Percentiles rank a stretch among this genome's conserved stretches.
Conservation (phyloP, 53 echinoderm and acorn worm species). For the Echinometra lucunter region DNA sequence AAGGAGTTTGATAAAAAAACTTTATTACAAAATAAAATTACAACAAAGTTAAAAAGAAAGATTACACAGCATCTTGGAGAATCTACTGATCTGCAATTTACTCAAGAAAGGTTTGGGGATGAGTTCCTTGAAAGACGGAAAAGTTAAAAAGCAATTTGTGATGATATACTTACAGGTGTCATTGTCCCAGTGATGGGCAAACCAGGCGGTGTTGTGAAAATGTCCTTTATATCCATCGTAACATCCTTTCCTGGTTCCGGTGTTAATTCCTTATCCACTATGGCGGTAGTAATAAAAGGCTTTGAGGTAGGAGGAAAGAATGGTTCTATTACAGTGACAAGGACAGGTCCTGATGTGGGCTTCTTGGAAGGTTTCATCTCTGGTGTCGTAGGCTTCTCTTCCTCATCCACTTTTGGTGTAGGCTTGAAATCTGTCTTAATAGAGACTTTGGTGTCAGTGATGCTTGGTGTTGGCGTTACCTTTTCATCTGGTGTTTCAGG, state of each 20-base stretch:
- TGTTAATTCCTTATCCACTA: constrained; percentile 30
- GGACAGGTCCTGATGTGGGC: constrained; percentile 10
- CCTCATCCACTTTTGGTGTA: background rate
- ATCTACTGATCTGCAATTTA: background rate
- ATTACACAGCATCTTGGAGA: no score
- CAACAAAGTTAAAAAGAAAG: no score
- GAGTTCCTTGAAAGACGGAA: background rate
- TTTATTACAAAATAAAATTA: no score
- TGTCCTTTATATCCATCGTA: constrained; percentile 24
- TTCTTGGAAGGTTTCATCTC: background rate
- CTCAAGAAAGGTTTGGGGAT: background rate
- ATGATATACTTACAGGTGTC: constrained; percentile 29
- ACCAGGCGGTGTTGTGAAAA: constrained; percentile 14
- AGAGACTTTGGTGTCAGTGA: background rate
- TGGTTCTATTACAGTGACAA: constrained; percentile 36
- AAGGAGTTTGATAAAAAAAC: no score
- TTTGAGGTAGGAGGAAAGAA: constrained; percentile 17
- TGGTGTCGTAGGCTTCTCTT: background rate
- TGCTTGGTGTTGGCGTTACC: constrained; percentile 26
- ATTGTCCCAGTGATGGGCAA: constrained; percentile 33
- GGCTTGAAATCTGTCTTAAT: background rate
- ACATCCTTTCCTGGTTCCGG: constrained; percentile 31
- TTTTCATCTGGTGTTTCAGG: constrained; percentile 41
- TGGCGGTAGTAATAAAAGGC: constrained; percentile 51
- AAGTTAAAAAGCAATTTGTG: background rate